A percentile compares a stretch with the other conserved stretches of the same genome.
Evolutionary conservation across 2,888 invertebrate genomes (phyloP).

Genomic region (Agrotis clavis): DNA sequence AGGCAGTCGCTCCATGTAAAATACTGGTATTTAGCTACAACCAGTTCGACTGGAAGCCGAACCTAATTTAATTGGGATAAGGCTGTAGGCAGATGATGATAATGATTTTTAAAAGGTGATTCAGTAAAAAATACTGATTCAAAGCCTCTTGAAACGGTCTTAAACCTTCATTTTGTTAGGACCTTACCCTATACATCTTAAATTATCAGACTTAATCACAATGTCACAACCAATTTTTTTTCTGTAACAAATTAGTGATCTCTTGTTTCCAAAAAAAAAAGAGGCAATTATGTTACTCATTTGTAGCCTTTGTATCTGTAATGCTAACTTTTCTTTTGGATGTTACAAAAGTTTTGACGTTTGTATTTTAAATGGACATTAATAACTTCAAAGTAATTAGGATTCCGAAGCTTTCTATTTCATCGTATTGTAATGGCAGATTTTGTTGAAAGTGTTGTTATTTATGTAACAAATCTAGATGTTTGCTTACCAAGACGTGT

Average conservation of each 20-base stretch:
- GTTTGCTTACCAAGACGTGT: conserved; percentile 12
- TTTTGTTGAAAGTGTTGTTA: conserved; percentile 37
- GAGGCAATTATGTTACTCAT: conserved; percentile 44
- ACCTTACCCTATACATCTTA: neutral
- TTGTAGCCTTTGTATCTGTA: conserved; percentile 35
- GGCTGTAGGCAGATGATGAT: too few relatives aligned
- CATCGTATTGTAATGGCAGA: conserved; percentile 16
- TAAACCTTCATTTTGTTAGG: neutral
- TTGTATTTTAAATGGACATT: conserved; percentile 60
- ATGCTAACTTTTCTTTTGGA: conserved; percentile 28
- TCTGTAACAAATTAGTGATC: neutral
- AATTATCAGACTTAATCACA: neutral
- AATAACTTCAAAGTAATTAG: conserved; percentile 62
- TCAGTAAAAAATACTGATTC: neutral
- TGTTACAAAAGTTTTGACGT: conserved; percentile 54
- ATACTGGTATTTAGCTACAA: too few relatives aligned
- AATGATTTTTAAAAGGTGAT: neutral
- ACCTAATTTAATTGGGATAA: too few relatives aligned
- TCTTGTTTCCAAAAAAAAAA: conserved; percentile 13
- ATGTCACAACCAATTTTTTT: neutral
- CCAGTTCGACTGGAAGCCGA: too few relatives aligned
- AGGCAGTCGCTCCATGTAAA: too few relatives aligned
- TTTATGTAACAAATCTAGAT: conserved; percentile 6
- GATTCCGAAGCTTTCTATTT: conserved; percentile 57
- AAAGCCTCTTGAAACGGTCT: neutral